Evolutionary conservation across 2,113 vertebrate genomes (phyloP).

Genomic region (Callorhinus ursinus): DNA sequence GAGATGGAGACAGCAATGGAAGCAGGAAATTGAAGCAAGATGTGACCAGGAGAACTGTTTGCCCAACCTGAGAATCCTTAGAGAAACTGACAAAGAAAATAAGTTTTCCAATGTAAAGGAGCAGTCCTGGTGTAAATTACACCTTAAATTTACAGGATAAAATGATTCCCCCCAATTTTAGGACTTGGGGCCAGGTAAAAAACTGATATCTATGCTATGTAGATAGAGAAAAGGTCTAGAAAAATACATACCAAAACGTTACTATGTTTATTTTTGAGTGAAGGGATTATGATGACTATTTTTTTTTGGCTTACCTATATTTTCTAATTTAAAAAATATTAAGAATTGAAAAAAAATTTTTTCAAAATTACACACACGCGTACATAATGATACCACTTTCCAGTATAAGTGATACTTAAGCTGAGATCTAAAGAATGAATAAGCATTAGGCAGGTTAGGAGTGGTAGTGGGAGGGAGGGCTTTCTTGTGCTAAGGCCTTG

Average conservation of each 20-base stretch:
- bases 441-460: not conserved
- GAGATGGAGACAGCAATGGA: not conserved
- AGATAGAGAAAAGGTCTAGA: not conserved
- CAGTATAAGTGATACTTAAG: not conserved
- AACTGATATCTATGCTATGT: not conserved
- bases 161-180: not conserved
- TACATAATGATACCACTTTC: not conserved
- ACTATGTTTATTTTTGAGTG: not conserved
- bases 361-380: not conserved
- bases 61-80: not conserved
- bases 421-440: not conserved
- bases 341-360: not conserved
- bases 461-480: not conserved
- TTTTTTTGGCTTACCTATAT: not conserved
- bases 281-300: not conserved
- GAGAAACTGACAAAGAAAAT: not conserved
- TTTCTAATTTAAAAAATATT: conserved; percentile 4
- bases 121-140: not conserved
- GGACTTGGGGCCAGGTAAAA: not conserved
- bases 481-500: not conserved
- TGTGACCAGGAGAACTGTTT: not conserved
- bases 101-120: not conserved
- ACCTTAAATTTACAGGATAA: not conserved
- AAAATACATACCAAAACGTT: not conserved
- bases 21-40: not conserved